These are phyloP conservation scores for Pteronotus mesoamericanus DNA, from an alignment of 2,797 vertebrate species.

Conservation along the genomic window DNA sequence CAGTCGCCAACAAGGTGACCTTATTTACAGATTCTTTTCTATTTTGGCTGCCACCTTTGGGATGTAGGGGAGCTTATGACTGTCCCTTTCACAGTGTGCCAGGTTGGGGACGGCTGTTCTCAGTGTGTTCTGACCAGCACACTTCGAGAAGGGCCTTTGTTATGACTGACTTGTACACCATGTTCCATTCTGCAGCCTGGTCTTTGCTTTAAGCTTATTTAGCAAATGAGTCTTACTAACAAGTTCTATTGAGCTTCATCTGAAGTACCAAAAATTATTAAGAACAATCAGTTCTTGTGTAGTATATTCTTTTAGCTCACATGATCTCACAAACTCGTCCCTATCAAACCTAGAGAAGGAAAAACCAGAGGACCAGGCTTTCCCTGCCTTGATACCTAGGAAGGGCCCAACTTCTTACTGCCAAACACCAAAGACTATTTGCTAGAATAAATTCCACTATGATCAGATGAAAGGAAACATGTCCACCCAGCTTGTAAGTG, in stretches of 20 bases:
- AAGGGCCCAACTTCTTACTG: not conserved
- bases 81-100: not conserved
- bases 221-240: not conserved
- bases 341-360: not conserved
- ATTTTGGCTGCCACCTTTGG: not conserved
- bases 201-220: not conserved
- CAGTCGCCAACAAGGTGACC: not conserved
- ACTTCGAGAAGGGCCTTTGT: accelerated
- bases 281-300: not conserved
- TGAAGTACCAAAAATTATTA: not conserved
- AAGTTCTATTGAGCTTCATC: not conserved
- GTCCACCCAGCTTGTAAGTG: not conserved
- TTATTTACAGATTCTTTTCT: not conserved
- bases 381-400: not conserved
- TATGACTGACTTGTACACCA: not conserved
- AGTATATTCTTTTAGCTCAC: not conserved
- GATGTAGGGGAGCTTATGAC: not conserved
- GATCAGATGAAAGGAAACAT: not conserved
- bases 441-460: not conserved
- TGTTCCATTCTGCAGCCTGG: not conserved
- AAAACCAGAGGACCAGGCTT: not conserved
- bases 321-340: not conserved
- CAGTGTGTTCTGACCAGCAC: accelerated
- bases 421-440: not conserved
- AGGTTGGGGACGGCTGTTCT: not conserved